Evolutionary conservation across 2,797 vertebrate species (phyloP).

Genomic region (Meda fulgida): DNA sequence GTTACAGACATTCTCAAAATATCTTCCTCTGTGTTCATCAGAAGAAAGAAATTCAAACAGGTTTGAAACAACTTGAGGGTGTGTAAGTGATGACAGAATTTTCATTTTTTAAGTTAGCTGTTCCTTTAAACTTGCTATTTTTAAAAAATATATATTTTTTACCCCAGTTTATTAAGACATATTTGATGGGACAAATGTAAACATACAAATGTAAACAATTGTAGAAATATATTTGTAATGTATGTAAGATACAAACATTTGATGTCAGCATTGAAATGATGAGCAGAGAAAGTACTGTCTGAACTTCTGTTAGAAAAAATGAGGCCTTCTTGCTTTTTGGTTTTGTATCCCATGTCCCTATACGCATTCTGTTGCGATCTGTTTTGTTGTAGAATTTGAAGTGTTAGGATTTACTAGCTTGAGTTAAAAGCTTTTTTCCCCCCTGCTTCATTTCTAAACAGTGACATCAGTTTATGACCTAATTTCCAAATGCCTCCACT

Average conservation of each 20-base stretch:
- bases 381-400: conserved; percentile 9
- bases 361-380: background rate
- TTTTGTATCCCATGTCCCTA: background rate
- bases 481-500: conserved; percentile 36
- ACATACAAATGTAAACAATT: background rate
- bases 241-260: background rate
- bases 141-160: background rate
- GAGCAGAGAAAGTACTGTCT: background rate
- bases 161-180: background rate
- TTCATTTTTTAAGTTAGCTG: too few relatives aligned
- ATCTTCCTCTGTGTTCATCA: too few relatives aligned
- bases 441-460: conserved; percentile 26
- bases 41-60: too few relatives aligned
- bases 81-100: too few relatives aligned
- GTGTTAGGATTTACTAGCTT: conserved; percentile 18
- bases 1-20: too few relatives aligned
- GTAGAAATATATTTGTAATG: background rate
- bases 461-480: conserved; percentile 47
- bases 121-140: background rate
- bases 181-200: background rate
- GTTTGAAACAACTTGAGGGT: too few relatives aligned
- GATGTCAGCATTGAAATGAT: background rate
- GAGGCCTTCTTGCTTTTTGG: background rate
- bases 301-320: background rate
- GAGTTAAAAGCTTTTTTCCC: background rate